phyloP scores from a whole-genome alignment of 2,797 vertebrate genomes.

The Zalophus californianus region DNA sequence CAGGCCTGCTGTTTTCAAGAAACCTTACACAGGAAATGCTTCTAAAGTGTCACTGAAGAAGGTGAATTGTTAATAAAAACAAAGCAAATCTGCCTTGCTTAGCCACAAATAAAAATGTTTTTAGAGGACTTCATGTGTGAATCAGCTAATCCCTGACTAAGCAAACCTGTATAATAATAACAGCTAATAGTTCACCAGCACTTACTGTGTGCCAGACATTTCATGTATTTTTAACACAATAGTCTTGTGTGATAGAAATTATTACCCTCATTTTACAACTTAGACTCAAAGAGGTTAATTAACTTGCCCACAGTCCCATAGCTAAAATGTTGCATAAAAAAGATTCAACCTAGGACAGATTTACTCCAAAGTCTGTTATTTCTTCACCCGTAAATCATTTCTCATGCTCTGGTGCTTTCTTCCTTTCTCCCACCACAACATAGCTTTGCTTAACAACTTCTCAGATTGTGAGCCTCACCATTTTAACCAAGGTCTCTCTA shows the following conservation, averaged over 20 bases:
- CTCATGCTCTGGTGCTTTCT: background rate
- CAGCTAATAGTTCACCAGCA: background rate
- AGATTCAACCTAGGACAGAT: background rate
- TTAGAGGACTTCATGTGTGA: constrained; percentile 54
- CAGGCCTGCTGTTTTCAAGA: constrained; percentile 51
- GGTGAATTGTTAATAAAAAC: constrained; percentile 53
- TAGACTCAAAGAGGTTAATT: background rate
- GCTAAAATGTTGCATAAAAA: background rate
- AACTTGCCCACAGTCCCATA: background rate
- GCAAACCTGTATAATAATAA: background rate
- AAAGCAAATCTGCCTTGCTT: constrained; percentile 53
- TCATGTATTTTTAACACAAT: background rate
- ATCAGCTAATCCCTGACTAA: constrained; percentile 54
- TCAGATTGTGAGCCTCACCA: background rate
- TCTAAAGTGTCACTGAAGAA: background rate
- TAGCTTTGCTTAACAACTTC: background rate
- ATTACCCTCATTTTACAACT: background rate
- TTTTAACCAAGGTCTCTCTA: constrained; percentile 18
- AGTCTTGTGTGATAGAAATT: background rate
- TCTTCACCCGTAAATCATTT: background rate
- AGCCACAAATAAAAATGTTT: constrained; percentile 60
- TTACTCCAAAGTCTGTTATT: background rate
- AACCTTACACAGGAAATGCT: constrained; percentile 63
- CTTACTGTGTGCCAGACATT: background rate
- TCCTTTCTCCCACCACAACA: background rate